phyloP scores from a whole-genome alignment of 1,140 invertebrate species.

The Alviniconcha marisindica region DNA sequence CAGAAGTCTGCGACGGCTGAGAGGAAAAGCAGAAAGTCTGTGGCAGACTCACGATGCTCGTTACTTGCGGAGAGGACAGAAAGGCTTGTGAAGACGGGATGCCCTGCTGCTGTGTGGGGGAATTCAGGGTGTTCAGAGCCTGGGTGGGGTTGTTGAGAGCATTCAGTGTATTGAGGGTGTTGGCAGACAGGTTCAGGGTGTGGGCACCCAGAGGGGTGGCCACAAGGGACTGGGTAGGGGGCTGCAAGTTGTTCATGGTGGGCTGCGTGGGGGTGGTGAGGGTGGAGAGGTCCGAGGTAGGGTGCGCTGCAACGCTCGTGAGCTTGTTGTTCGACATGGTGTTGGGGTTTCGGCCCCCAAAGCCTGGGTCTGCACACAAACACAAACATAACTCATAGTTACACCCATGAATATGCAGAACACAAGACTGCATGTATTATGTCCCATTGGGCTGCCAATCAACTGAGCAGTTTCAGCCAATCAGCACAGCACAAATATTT shows the following conservation, averaged over 20 bases:
- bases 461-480: no score
- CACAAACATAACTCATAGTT: no score
- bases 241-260: neutral
- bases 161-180: neutral
- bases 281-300: slow-evolving; percentile 25
- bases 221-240: neutral
- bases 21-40: slow-evolving; percentile 47
- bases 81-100: slow-evolving; percentile 14
- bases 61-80: slow-evolving; percentile 18
- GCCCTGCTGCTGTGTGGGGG: slow-evolving; percentile 9
- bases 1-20: slow-evolving; percentile 32
- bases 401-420: no score
- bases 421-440: no score
- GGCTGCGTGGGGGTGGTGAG: slow-evolving; percentile 10
- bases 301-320: slow-evolving; percentile 5
- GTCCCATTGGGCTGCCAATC: no score
- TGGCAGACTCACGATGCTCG: slow-evolving; percentile 42
- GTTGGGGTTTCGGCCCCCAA: neutral
- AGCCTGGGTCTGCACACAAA: slow-evolving; percentile 15
- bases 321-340: slow-evolving; percentile 23
- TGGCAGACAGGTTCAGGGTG: slow-evolving; percentile 26
- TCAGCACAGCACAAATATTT: no score
- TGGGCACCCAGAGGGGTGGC: neutral
- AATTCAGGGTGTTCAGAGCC: neutral
- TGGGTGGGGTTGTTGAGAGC: neutral